Base-by-base conservation (phyloP, 92 coral and sea anemone genomes). In the Montipora capitata region DNA sequence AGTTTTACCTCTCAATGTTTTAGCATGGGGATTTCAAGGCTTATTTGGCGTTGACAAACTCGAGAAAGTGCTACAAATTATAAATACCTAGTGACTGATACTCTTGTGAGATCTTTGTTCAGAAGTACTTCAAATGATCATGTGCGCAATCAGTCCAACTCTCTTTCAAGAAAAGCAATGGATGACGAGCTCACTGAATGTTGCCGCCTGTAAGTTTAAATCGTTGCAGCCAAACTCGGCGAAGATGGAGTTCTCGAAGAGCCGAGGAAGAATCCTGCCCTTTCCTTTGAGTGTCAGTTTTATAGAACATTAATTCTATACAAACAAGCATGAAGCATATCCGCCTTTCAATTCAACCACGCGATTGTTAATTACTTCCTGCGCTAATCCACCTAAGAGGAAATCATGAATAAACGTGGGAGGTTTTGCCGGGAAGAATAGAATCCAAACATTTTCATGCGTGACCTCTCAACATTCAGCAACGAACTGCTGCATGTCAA, bases 311-410 rank as follows among this genome's bases (percentile, higher is more conserved):
- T 39, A 68, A 81, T 66, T 20, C 10, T 51, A 81, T 51, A 64
- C 68, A 81, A 81, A 81, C 77, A 81, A 4, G 15, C 52, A 68
- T 49, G 68, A 54, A 4, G 57, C 52, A 68, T 49, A 81, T 69
- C 77, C 85, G 85, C 39, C 54, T 69, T 48, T 27, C 12, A 12
- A 11, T 7, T 15, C 76, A 38, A 44, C 10, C 51, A 81, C 69
- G 68, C 48, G n/a, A 51, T 81, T 52, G 77, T 48, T 81, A 68
- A 81, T 38, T 56, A 48, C 56, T 81, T 81, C 75, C 77, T 56
- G 43, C 0, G 39, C 44, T 67, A 52, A 56, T 69, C 68, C 75
- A n/a, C 52, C 85, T 38, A 39, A 38, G 57, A 74, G 85, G 71
- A 68, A 81, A 68, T 39, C 63, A 10, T 48, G 43, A 16, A 4